phyloP scores from a whole-genome alignment of 2,888 invertebrate species.

The Ecdyonurus torrentis region DNA sequence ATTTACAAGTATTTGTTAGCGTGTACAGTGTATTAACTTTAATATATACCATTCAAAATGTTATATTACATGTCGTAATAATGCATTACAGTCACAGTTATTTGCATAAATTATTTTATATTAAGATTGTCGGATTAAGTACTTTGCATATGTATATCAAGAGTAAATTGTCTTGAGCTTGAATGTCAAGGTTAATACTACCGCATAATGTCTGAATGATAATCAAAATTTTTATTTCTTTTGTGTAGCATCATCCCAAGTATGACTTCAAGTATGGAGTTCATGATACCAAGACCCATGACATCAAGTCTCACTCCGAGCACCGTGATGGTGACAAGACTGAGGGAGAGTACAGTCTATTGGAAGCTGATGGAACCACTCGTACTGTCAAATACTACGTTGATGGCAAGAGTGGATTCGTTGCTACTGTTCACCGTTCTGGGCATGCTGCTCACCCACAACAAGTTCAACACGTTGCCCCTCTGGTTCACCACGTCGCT shows the following conservation, averaged over 20 bases:
- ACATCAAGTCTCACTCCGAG: neutral
- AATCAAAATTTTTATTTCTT: neutral
- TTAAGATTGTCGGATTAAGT: too few relatives aligned
- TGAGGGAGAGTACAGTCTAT: constrained; percentile 2
- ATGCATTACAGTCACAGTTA: too few relatives aligned
- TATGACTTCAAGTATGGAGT: neutral
- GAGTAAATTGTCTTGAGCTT: too few relatives aligned
- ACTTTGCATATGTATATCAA: too few relatives aligned
- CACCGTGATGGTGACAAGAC: neutral
- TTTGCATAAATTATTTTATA: too few relatives aligned
- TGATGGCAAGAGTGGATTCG: constrained; percentile 1
- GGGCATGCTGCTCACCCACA: neutral
- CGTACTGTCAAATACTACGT: constrained; percentile 4
- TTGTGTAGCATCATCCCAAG: neutral
- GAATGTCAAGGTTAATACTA: too few relatives aligned
- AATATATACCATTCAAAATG: too few relatives aligned
- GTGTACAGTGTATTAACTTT: too few relatives aligned
- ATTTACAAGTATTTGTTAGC: too few relatives aligned
- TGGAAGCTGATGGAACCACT: neutral
- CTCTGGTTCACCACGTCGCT: neutral
- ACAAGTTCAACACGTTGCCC: neutral
- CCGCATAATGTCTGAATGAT: too few relatives aligned
- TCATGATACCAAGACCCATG: neutral
- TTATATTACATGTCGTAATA: too few relatives aligned
- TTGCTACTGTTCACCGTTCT: neutral